These are phyloP conservation scores for Porites evermanni DNA, from an alignment of 92 coral and sea anemone species.

Conservation along the genomic window DNA sequence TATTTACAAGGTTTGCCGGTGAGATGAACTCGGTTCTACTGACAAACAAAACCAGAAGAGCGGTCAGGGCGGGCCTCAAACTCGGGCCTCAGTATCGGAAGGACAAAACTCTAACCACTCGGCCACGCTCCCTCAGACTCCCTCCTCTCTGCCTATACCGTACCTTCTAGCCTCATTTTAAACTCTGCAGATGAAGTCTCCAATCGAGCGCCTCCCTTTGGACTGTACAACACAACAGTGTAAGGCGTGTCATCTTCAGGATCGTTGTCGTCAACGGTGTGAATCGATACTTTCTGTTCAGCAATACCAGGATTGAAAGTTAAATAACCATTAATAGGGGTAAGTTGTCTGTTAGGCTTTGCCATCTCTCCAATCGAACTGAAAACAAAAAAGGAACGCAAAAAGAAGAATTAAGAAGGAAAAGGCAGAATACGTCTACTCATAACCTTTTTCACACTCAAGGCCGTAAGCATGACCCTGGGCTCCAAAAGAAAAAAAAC, in stretches of 20 bases:
- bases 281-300: slow-evolving; percentile 42
- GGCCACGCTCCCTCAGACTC: too few relatives aligned
- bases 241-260: slow-evolving; percentile 80
- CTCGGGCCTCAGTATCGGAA: too few relatives aligned
- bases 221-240: slow-evolving; percentile 74
- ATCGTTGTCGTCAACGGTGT: slow-evolving; percentile 69
- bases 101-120: too few relatives aligned
- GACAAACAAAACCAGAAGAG: too few relatives aligned
- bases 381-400: neutral
- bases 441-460: too few relatives aligned
- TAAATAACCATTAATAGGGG: slow-evolving; percentile 88
- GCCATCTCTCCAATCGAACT: slow-evolving; percentile 76
- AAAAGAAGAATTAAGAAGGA: neutral
- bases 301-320: slow-evolving; percentile 65
- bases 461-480: too few relatives aligned
- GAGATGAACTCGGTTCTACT: too few relatives aligned
- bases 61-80: too few relatives aligned
- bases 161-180: slow-evolving; percentile 31
- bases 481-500: too few relatives aligned
- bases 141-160: neutral
- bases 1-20: too few relatives aligned
- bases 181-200: slow-evolving; percentile 6
- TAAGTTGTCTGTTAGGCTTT: slow-evolving; percentile 51
- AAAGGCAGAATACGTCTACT: neutral
- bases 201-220: slow-evolving; percentile 89